Evolutionary conservation across 2,113 vertebrate species (phyloP), one percentile per base, ranked within the genome.

Genomic region (Raja brachyura): DNA sequence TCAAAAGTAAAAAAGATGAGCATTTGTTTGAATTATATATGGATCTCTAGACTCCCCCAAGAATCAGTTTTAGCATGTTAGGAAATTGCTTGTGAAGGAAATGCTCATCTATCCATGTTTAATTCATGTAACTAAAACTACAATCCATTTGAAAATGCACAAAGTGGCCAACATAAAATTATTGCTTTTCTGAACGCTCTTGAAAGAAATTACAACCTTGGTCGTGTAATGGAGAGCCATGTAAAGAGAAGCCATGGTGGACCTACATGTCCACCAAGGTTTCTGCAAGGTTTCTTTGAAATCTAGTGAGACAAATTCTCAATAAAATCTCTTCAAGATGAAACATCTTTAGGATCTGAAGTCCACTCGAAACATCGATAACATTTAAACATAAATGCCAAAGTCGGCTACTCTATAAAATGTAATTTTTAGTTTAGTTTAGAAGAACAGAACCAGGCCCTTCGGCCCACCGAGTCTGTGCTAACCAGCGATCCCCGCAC

Each of bases 111-210:
- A 18, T 4, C 0, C 33, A 79, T 79, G 33, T 48, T 79, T 79
- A 79, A 79, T 79, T 79, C 33, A 79, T 79, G 77, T 33, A 79
- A 48, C 77, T 79, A 79, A 48, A 48, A 79, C 77, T 79, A 33
- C 18, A 48, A 79, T 18, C 33, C 4, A 39, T 78, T 39, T 33
- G 31, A 78, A 78, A 78, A 11, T 39, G 31, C 33, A 20, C 4
- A 18, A 16, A 13, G 77, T 39, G 77, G 77, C 31, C 14, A 56
- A 61, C 54, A 61, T 28, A n/a, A 86, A 10, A 85, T 61, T 61
- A 86, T 61, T 86, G 25, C 7, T 86, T 86, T 61, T n/a, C 18
- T 86, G 54, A n/a, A 56, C 25, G n/a, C 28, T 61, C 61, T 90
- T 33, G n/a, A 68, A 88, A 63, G 13, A 88, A 88, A 11, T 63